Evolutionary conservation across 2,113 vertebrate genomes (phyloP).

Genomic region (Paratilapia polleni): DNA sequence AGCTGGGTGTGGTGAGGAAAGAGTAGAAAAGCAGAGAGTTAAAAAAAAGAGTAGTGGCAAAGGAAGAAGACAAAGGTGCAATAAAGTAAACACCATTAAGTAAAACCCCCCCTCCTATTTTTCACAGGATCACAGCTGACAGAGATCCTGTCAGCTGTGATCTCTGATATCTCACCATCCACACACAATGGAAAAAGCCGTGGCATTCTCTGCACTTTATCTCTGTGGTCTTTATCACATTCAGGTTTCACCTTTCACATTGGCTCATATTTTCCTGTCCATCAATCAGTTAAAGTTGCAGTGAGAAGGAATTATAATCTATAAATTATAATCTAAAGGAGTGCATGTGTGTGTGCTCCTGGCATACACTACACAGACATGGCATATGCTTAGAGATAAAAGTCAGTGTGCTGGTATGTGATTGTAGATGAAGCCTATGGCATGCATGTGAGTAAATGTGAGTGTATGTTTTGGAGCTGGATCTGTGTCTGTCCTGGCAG

Average conservation of each 20-base stretch:
- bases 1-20: slow-evolving; percentile 10
- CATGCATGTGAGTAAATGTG: neutral
- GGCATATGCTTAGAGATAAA: slow-evolving; percentile 23
- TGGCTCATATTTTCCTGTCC: slow-evolving; percentile 22
- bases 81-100: slow-evolving; percentile 51
- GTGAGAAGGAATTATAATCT: neutral
- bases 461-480: neutral
- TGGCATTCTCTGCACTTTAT: slow-evolving; percentile 10
- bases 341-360: neutral
- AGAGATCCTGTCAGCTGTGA: slow-evolving; percentile 51
- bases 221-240: slow-evolving; percentile 17
- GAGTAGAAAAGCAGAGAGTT: neutral
- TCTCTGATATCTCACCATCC: slow-evolving; percentile 13
- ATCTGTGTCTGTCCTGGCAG: slow-evolving; percentile 3
- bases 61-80: slow-evolving; percentile 16
- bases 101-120: slow-evolving; percentile 45
- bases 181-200: neutral
- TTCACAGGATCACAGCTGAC: too few species aligned
- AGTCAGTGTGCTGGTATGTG: slow-evolving; percentile 23
- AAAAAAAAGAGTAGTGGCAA: neutral
- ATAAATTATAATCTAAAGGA: neutral
- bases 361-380: neutral
- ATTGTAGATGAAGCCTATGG: neutral
- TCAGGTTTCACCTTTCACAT: slow-evolving; percentile 2
- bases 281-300: slow-evolving; percentile 8